Percentiles rank a stretch among this genome's conserved stretches.
These are phyloP conservation scores for Hyperoodon ampullatus DNA, from an alignment of 2,113 vertebrate genomes.

Conservation along the genomic window DNA sequence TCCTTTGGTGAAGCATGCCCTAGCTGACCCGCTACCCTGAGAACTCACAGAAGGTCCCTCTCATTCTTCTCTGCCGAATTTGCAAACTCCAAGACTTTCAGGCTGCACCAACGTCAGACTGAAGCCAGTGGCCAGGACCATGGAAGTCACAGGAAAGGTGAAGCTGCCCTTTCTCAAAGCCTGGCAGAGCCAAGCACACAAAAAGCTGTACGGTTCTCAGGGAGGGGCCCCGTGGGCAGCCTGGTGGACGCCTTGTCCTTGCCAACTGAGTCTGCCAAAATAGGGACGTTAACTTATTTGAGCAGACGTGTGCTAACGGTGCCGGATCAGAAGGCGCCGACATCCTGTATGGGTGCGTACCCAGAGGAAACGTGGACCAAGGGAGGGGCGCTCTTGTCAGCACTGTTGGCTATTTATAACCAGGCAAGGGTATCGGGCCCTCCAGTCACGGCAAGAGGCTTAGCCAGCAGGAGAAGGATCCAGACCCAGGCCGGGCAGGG, in stretches of 20 bases:
- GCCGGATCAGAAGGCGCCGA: background rate
- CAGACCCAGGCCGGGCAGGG: background rate
- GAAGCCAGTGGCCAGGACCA: background rate
- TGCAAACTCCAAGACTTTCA: rapidly evolving
- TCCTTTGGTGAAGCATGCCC: background rate
- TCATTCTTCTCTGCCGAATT: background rate
- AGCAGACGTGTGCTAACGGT: rapidly evolving
- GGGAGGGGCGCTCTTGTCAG: rapidly evolving
- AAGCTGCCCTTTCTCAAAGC: background rate
- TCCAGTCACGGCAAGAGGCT: background rate
- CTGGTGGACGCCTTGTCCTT: rapidly evolving
- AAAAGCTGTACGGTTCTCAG: rapidly evolving
- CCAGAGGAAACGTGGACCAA: rapidly evolving
- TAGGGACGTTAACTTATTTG: too few species aligned
- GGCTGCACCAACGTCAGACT: rapidly evolving
- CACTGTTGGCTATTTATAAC: rapidly evolving
- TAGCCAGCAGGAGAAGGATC: background rate
- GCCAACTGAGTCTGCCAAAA: background rate
- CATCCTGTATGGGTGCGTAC: background rate
- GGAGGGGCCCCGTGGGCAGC: background rate
- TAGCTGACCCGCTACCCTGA: rapidly evolving
- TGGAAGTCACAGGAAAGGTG: rapidly evolving
- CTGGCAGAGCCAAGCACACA: rapidly evolving
- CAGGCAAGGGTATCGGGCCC: rapidly evolving
- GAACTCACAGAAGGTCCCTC: rapidly evolving